Evolutionary conservation across 92 coral and sea anemone species (phyloP).

Genomic region (Micromussa lordhowensis): DNA sequence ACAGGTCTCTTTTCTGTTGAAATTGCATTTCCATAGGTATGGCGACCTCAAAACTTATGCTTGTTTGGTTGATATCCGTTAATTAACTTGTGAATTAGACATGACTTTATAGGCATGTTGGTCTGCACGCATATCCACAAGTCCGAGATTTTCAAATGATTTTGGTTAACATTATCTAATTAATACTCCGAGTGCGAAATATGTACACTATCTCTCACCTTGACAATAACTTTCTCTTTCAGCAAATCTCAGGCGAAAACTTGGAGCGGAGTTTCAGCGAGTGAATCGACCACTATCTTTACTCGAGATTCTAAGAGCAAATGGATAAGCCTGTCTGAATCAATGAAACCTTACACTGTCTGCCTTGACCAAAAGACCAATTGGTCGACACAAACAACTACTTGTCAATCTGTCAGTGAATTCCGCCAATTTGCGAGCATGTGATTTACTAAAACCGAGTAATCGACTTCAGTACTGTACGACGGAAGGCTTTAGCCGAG

Average conservation of each 20-base stretch:
- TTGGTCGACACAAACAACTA: not conserved
- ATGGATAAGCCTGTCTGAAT: slow-evolving; percentile 28
- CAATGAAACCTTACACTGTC: slow-evolving; percentile 14
- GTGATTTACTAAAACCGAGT: not conserved
- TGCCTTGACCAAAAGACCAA: not conserved
- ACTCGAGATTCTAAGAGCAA: slow-evolving; percentile 1
- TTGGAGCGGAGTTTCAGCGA: not conserved
- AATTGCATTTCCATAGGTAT: not conserved
- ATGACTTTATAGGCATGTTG: not conserved
- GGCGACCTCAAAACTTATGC: not conserved
- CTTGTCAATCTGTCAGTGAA: slow-evolving; percentile 25
- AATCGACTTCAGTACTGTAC: not conserved
- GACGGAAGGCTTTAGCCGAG: not conserved
- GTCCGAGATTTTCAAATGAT: not conserved
- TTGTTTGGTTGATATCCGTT: not conserved
- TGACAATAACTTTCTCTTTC: not conserved
- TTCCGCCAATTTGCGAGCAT: slow-evolving; percentile 8
- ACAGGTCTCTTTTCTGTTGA: not conserved
- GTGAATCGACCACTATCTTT: not conserved
- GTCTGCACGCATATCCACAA: not conserved
- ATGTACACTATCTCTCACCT: slow-evolving; percentile 1
- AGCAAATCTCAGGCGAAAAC: not conserved
- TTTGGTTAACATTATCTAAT: not conserved
- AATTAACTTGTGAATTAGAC: not conserved
- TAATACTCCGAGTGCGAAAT: not conserved